These are phyloP conservation scores for Hipposideros larvatus DNA, from an alignment of 2,797 vertebrate genomes.

Conservation along the genomic window DNA sequence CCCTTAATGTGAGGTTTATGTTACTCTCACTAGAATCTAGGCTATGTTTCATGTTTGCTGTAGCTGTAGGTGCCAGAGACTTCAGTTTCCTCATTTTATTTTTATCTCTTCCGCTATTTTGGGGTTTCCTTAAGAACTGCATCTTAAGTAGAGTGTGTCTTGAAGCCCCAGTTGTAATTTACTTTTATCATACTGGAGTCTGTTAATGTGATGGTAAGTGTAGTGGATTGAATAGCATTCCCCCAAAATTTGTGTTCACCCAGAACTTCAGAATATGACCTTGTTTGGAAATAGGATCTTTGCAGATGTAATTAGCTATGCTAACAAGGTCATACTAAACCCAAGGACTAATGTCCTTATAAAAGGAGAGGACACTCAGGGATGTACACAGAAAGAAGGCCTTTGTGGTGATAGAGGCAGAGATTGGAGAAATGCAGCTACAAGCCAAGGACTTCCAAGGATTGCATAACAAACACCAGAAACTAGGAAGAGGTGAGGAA, in stretches of 20 bases:
- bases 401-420: neutral
- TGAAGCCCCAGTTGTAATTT: neutral
- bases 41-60: neutral
- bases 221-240: neutral
- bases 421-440: neutral
- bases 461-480: neutral
- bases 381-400: no score
- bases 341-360: neutral
- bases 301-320: neutral
- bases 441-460: neutral
- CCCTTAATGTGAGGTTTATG: neutral
- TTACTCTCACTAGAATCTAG: neutral
- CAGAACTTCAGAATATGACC: neutral
- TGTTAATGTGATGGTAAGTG: neutral
- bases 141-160: neutral
- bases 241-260: neutral
- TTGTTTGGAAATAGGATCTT: conserved; percentile 6
- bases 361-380: neutral
- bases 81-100: neutral
- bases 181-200: neutral
- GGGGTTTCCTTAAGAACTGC: neutral
- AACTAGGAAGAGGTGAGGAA: neutral
- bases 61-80: neutral
- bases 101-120: neutral
- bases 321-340: neutral